Evolutionary conservation across 2,888 invertebrate species (phyloP).

Genomic region (Linnaemya vulpina): DNA sequence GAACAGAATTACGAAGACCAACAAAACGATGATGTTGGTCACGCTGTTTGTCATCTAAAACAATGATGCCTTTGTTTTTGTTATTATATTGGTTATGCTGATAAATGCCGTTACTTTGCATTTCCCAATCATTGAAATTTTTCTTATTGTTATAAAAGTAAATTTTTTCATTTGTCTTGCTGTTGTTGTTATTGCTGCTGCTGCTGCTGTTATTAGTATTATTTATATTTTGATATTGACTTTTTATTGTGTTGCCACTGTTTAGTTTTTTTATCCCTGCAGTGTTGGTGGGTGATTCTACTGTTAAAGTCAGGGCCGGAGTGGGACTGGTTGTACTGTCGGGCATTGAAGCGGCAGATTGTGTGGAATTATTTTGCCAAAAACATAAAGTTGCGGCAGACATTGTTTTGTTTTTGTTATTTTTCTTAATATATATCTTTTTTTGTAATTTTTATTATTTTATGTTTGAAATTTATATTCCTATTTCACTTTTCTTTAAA

Average conservation of each 20-base stretch:
- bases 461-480: background rate
- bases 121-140: slow-evolving; percentile 73
- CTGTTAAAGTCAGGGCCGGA: slow-evolving; percentile 21
- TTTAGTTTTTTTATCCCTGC: slow-evolving; percentile 3
- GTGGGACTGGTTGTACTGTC: slow-evolving; percentile 68
- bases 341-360: slow-evolving; percentile 35
- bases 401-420: slow-evolving; percentile 35
- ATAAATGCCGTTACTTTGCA: slow-evolving; percentile 64
- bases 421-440: background rate
- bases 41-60: slow-evolving; percentile 50
- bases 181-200: slow-evolving; percentile 5
- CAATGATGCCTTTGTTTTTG: slow-evolving; percentile 46
- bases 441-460: background rate
- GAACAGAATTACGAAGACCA: slow-evolving; percentile 25
- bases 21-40: slow-evolving; percentile 3
- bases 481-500: background rate
- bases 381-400: slow-evolving; percentile 71
- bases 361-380: slow-evolving; percentile 63
- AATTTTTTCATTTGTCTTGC: slow-evolving; percentile 8
- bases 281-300: background rate
- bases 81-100: slow-evolving; percentile 14
- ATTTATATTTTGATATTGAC: slow-evolving; percentile 37
- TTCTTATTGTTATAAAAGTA: slow-evolving; percentile 17
- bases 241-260: slow-evolving; percentile 13
- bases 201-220: slow-evolving; percentile 7